Percentiles rank a stretch among this genome's conserved stretches.
Conservation (phyloP, 2,797 vertebrate species). For the Pseudomugil tenellus region DNA sequence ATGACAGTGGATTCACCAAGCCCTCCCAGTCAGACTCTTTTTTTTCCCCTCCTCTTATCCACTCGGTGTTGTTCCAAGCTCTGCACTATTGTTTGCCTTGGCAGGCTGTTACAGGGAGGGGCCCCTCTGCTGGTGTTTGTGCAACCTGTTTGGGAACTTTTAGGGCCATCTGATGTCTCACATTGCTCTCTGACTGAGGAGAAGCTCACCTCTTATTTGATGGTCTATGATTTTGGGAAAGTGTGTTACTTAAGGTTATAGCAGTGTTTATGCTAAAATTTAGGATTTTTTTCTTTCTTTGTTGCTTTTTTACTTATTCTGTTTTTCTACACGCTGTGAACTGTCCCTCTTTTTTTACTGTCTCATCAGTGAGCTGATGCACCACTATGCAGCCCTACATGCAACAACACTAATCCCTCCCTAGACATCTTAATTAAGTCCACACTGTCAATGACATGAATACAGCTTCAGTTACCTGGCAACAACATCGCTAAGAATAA, state of each 20-base stretch:
- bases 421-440: constrained; percentile 80
- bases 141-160: constrained; percentile 86
- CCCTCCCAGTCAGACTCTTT: constrained; percentile 60
- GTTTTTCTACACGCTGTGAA: constrained; percentile 6
- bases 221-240: not conserved
- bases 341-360: constrained; percentile 29
- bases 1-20: constrained; percentile 64
- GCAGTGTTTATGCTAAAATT: not conserved
- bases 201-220: constrained; percentile 55
- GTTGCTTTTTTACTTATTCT: constrained; percentile 6
- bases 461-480: constrained; percentile 84
- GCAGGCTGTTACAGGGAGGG: constrained; percentile 84
- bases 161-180: constrained; percentile 76
- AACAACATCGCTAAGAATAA: constrained; percentile 82
- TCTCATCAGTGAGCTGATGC: constrained; percentile 18
- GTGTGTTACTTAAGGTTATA: not conserved
- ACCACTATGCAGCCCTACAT: constrained; percentile 46
- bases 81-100: constrained; percentile 86
- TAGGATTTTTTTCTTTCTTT: not conserved
- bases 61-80: constrained; percentile 84
- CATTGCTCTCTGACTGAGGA: constrained; percentile 47
- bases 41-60: constrained; percentile 71
- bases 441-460: constrained; percentile 75
- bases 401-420: constrained; percentile 61
- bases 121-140: constrained; percentile 78